These are phyloP conservation scores for Syrmaticus mikado DNA, from an alignment of 2,113 vertebrate species.

Conservation along the genomic window DNA sequence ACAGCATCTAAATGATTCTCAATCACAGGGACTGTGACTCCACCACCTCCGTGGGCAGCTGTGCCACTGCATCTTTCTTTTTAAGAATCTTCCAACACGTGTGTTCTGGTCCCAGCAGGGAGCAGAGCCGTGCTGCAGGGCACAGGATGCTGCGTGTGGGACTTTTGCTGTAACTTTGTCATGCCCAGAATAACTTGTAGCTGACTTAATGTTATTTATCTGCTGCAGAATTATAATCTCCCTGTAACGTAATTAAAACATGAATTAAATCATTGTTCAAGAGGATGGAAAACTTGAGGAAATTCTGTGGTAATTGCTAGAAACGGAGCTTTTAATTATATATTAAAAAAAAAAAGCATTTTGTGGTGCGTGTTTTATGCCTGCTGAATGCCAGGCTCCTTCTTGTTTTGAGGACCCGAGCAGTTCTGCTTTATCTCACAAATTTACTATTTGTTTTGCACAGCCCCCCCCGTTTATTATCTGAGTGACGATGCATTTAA, in stretches of 20 bases:
- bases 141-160: background rate
- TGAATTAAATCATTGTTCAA: slow-evolving; percentile 26
- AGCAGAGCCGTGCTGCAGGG: background rate
- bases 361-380: background rate
- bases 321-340: background rate
- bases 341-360: background rate
- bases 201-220: slow-evolving; percentile 36
- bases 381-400: background rate
- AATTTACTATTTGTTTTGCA: background rate
- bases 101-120: background rate
- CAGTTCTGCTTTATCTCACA: slow-evolving; percentile 1
- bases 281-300: background rate
- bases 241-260: slow-evolving; percentile 17
- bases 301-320: background rate
- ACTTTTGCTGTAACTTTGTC: background rate
- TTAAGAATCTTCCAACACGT: background rate
- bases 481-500: rapidly evolving
- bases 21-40: no score
- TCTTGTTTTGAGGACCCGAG: background rate
- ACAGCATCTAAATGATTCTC: no score
- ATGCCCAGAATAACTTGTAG: slow-evolving; percentile 29
- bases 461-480: background rate
- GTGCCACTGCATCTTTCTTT: no score
- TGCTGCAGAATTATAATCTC: slow-evolving; percentile 6
- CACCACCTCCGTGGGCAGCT: no score